Evolutionary conservation across 1,140 invertebrate genomes (phyloP).

Genomic region (Micrasema longulum): DNA sequence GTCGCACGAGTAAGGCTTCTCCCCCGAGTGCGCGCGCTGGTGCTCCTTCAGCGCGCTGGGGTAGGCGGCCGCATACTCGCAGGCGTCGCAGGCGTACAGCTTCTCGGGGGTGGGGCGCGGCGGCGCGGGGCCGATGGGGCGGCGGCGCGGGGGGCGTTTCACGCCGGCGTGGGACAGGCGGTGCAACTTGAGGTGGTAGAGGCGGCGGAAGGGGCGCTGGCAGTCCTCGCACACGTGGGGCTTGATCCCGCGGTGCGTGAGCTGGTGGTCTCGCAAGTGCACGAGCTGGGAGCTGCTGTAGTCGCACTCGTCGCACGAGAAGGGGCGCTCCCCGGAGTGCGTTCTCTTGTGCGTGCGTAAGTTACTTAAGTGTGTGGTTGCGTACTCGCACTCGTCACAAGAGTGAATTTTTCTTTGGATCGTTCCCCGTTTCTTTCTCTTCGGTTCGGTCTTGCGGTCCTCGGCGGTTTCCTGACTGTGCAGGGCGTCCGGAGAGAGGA

Average conservation of each 20-base stretch:
- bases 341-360: constrained; percentile 28
- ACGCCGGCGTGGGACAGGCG: constrained; percentile 88
- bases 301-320: constrained; percentile 18
- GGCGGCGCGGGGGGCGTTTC: constrained; percentile 1
- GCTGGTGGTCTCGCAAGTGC: constrained; percentile 21
- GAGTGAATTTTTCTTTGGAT: constrained; percentile 24
- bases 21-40: constrained; percentile 88
- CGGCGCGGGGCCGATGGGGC: constrained; percentile 76
- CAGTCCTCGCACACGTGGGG: constrained; percentile 28
- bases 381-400: constrained; percentile 28
- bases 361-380: constrained; percentile 29
- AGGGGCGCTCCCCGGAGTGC: constrained; percentile 32
- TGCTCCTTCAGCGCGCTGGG: constrained; percentile 91
- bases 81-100: constrained; percentile 90
- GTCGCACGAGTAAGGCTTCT: constrained; percentile 53
- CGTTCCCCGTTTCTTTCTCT: background rate
- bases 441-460: background rate
- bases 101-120: constrained; percentile 85
- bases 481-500: no score
- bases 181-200: constrained; percentile 75
- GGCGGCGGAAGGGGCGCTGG: constrained; percentile 5
- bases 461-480: no score
- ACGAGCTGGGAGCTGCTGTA: constrained; percentile 32
- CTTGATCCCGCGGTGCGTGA: constrained; percentile 20
- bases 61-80: constrained; percentile 87